Evolutionary conservation across 2,888 invertebrate species (phyloP), one percentile per base, ranked within the genome.

Genomic region (Diploptera punctata): DNA sequence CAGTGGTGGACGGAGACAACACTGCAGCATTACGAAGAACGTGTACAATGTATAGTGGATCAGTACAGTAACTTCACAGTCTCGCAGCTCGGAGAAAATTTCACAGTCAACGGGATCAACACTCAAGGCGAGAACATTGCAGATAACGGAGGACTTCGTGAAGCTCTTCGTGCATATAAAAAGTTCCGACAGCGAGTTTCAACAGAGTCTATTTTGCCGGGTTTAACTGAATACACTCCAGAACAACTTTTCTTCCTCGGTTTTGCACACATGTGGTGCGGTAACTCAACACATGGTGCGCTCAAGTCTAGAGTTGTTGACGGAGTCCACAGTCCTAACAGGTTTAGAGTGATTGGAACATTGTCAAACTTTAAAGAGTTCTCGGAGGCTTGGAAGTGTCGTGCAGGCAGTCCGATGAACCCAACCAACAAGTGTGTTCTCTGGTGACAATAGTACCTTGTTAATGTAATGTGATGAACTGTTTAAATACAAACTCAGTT

Each of bases 111-210:
- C 60, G 77, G 76, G 4, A 74, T 77, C 49, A 74, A 74, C 67
- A 87, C 87, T 1, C 84, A 86, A 74, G 86, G 87, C 9, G 88
- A 88, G 79, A 88, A 88, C 78, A 88, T 88, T 67, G 87, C 87
- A 0, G 88, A 88, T 78, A 88, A 88, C 76, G 88, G 88, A 5
- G 88, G 88, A 1, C 78, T 88, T 31, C 86, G 87, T 76, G 85
- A 87, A 76, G 85, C 87, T 0, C 86, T 84, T 77, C 77, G 83
- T 77, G 86, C 86, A 24, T 86, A 84, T 78, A 81, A 82, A 73
- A 81, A 82, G 75, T 84, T 82, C 79, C 81, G 82, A 29, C 77
- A 75, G 24, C 75, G 79, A 52, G 80, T 81, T 38, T 9, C 29
- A 19, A 79, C 80, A 67, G 80, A 80, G 72, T 72, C 74, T 47